Conservation (phyloP, 2,888 invertebrate species). For the Melitaea athalia region DNA sequence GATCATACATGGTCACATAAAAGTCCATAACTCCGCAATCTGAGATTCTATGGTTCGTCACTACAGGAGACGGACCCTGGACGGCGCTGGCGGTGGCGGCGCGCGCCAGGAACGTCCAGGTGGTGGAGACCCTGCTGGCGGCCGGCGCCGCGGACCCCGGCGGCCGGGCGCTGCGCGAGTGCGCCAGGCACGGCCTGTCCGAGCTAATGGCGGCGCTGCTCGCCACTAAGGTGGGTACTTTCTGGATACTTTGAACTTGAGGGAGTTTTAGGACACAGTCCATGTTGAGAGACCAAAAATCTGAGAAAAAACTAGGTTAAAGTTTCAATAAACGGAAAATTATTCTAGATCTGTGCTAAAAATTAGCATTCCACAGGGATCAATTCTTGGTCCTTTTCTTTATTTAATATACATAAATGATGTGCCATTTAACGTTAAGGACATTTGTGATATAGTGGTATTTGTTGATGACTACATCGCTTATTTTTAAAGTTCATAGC, state of each 20-base stretch:
- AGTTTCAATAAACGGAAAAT: no score
- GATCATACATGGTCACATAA: no score
- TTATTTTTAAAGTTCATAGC: no score
- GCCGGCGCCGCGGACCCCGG: constrained; percentile 94
- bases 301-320: no score
- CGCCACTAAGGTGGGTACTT: constrained; percentile 85
- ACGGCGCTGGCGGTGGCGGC: constrained; percentile 72
- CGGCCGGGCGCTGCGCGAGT: constrained; percentile 90
- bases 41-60: neutral
- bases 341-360: no score
- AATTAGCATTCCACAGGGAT: no score
- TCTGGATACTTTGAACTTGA: neutral
- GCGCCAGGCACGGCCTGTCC: constrained; percentile 86
- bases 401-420: no score
- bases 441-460: no score
- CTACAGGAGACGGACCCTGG: constrained; percentile 61
- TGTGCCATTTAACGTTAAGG: no score
- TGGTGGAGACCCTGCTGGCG: constrained; percentile 89
- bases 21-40: neutral
- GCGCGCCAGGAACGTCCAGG: constrained; percentile 79
- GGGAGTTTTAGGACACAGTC: neutral
- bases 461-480: no score
- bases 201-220: constrained; percentile 89
- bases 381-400: no score
- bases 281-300: no score